Percentiles rank a stretch among this genome's conserved stretches.
These are phyloP conservation scores for Macquaria ambigua DNA, from an alignment of 2,113 vertebrate species.

Conservation along the genomic window DNA sequence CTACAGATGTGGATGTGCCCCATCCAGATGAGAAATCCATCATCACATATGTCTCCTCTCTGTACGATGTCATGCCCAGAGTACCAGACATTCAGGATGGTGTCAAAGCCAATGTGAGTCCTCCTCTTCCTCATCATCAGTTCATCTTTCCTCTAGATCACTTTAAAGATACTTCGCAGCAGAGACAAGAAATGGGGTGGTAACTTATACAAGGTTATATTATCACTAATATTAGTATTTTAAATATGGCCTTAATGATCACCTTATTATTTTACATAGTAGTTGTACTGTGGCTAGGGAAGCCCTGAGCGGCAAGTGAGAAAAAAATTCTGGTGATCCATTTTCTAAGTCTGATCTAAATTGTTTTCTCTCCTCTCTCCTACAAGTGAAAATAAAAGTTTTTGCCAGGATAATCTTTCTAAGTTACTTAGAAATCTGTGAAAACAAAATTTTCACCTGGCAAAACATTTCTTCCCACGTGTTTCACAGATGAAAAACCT, in stretches of 20 bases:
- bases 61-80: conserved; percentile 95
- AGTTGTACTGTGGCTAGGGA: not conserved
- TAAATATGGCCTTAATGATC: not conserved
- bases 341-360: too few species aligned
- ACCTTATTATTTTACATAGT: not conserved
- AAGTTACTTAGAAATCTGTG: too few species aligned
- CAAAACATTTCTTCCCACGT: too few species aligned
- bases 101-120: conserved; percentile 91
- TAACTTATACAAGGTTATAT: too few species aligned
- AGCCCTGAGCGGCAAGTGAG: too few species aligned
- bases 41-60: conserved; percentile 87
- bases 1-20: conserved; percentile 83
- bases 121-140: not conserved
- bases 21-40: conserved; percentile 88
- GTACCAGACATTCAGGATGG: conserved; percentile 92
- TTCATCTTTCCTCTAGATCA: not conserved
- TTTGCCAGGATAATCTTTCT: too few species aligned
- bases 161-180: not conserved
- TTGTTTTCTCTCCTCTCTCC: too few species aligned
- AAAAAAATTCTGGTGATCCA: too few species aligned
- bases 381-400: too few species aligned
- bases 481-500: too few species aligned
- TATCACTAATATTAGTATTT: not conserved
- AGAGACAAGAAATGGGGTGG: not conserved
- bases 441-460: too few species aligned